Evolutionary conservation across 2,797 vertebrate species (phyloP).

Genomic region (Halcyon chelicuti): DNA sequence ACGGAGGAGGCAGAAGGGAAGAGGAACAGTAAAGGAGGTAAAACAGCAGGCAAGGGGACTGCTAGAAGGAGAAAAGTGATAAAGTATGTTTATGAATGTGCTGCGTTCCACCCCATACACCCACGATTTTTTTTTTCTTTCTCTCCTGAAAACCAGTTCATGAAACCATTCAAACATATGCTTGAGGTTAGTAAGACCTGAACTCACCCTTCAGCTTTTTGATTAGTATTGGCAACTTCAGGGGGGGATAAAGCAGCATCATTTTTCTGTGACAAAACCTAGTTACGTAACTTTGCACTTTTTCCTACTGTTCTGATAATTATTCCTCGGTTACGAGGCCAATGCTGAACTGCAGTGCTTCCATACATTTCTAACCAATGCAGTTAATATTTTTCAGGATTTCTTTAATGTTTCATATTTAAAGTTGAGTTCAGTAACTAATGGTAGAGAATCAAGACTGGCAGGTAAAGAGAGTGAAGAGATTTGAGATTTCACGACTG

Average conservation of each 20-base stretch:
- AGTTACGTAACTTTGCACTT: background rate
- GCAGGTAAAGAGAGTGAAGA: background rate
- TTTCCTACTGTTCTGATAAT: background rate
- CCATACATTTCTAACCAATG: background rate
- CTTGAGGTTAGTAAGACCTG: background rate
- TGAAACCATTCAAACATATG: background rate
- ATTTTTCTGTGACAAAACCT: background rate
- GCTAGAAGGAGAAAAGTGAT: background rate
- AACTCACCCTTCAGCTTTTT: background rate
- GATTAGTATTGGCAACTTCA: background rate
- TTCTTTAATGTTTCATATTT: background rate
- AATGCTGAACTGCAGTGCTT: background rate
- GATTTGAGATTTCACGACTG: background rate
- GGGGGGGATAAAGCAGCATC: background rate
- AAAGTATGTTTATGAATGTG: accelerated
- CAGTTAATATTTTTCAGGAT: background rate
- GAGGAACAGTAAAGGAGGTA: too few relatives aligned
- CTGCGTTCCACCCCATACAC: too few relatives aligned
- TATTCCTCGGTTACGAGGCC: background rate
- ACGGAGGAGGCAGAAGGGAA: background rate
- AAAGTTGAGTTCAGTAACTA: background rate
- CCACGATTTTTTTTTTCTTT: background rate
- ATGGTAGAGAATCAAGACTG: background rate
- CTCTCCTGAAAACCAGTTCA: background rate
- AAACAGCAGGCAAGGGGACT: too few relatives aligned